Conservation (phyloP, 2,113 vertebrate species). For the Atrichornis clamosus region DNA sequence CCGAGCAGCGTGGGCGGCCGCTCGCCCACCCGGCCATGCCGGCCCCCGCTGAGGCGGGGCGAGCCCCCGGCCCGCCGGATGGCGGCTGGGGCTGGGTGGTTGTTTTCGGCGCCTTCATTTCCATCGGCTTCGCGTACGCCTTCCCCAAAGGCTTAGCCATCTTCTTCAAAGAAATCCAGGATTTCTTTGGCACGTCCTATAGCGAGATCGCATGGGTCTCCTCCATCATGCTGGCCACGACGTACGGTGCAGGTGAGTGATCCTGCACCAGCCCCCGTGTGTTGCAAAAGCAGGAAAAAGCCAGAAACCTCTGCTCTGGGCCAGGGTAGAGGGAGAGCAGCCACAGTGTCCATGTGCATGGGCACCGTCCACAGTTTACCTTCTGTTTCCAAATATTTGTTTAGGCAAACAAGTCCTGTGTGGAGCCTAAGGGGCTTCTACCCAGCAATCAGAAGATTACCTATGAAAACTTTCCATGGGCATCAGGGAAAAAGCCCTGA, state of each 20-base stretch:
- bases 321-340: not conserved
- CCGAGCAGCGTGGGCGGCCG: not conserved
- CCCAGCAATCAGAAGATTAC: not conserved
- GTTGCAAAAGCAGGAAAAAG: not conserved
- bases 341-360: fast-evolving
- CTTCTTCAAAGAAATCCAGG: slow-evolving; percentile 84
- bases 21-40: slow-evolving; percentile 21
- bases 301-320: fast-evolving
- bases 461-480: not conserved
- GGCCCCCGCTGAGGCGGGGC: not conserved
- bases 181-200: slow-evolving; percentile 76
- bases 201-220: slow-evolving; percentile 79
- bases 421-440: not conserved
- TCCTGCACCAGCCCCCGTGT: not conserved
- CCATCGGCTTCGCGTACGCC: slow-evolving; percentile 81
- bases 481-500: not conserved
- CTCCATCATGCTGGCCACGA: slow-evolving; percentile 79
- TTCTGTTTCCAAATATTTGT: not conserved
- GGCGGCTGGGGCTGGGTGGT: slow-evolving; percentile 82
- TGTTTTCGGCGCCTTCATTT: slow-evolving; percentile 76
- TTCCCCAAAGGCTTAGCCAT: slow-evolving; percentile 82
- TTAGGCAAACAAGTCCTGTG: not conserved
- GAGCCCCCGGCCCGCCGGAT: slow-evolving; percentile 65
- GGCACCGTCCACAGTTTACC: not conserved
- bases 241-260: slow-evolving; percentile 80